phyloP scores from a whole-genome alignment of 2,888 invertebrate species.

The Protodeltote pygarga region DNA sequence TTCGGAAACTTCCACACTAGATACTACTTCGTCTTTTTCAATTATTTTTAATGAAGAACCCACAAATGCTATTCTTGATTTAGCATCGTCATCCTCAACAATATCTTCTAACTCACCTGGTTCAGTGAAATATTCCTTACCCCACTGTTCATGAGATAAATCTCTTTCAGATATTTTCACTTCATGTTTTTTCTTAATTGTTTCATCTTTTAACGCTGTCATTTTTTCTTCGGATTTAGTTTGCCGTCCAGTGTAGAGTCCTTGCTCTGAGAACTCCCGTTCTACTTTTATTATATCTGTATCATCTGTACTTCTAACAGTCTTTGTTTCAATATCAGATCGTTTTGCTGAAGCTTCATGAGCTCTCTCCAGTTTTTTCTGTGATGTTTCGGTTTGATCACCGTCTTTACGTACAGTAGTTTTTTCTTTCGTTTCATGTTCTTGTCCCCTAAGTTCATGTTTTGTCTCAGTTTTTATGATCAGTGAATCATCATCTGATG shows the following conservation, averaged over 20 bases:
- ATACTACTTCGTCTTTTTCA: constrained; percentile 81
- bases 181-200: constrained; percentile 80
- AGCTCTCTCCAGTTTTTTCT: constrained; percentile 84
- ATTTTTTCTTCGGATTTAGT: constrained; percentile 82
- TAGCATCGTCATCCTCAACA: constrained; percentile 76
- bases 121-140: constrained; percentile 84
- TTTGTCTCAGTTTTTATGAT: constrained; percentile 82
- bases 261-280: constrained; percentile 80
- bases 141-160: constrained; percentile 84
- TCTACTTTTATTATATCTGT: constrained; percentile 76
- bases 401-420: constrained; percentile 78
- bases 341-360: constrained; percentile 83
- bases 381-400: constrained; percentile 81
- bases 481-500: constrained; percentile 82
- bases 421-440: constrained; percentile 83
- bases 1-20: constrained; percentile 77
- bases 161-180: constrained; percentile 85
- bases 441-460: constrained; percentile 80
- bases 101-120: constrained; percentile 81
- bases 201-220: constrained; percentile 83
- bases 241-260: constrained; percentile 79
- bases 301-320: constrained; percentile 79
- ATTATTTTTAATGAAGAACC: constrained; percentile 78
- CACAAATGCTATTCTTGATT: constrained; percentile 75
- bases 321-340: constrained; percentile 81